A percentile compares a stretch with the other conserved stretches of the same genome.
These are phyloP conservation scores for Formicarius rufipectus DNA, from an alignment of 2,113 vertebrate species.

Conservation along the genomic window DNA sequence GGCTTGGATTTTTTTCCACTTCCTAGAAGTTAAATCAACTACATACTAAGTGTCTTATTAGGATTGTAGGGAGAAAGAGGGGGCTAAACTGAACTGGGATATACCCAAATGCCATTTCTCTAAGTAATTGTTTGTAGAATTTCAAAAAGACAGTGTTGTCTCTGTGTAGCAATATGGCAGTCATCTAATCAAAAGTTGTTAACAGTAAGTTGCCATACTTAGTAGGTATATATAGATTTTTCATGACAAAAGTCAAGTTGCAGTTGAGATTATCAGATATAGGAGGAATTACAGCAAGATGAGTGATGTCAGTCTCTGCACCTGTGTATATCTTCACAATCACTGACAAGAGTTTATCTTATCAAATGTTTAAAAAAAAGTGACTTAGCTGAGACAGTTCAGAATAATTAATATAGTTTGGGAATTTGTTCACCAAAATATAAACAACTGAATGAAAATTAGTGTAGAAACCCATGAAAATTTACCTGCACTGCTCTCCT, in stretches of 20 bases:
- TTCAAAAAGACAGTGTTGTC: accelerated
- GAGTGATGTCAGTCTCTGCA: background rate
- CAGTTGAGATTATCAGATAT: background rate
- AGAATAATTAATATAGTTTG: background rate
- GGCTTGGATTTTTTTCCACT: background rate
- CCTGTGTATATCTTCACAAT: background rate
- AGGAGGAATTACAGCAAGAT: background rate
- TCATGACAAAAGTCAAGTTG: background rate
- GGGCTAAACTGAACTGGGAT: background rate
- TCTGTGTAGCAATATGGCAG: background rate
- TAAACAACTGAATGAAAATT: background rate
- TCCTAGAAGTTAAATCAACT: background rate
- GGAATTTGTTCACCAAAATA: background rate
- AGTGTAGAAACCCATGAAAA: background rate
- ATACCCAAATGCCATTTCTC: background rate
- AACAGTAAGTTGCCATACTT: background rate
- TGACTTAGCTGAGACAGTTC: background rate
- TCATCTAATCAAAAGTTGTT: background rate
- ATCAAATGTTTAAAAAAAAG: background rate
- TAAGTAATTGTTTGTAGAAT: background rate
- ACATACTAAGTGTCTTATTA: background rate
- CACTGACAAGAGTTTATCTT: background rate
- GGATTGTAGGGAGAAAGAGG: background rate
- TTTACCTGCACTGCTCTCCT: background rate
- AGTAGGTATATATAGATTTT: background rate